Conservation (phyloP, 1,140 invertebrate species). For the Drosophila pallidifrons region DNA sequence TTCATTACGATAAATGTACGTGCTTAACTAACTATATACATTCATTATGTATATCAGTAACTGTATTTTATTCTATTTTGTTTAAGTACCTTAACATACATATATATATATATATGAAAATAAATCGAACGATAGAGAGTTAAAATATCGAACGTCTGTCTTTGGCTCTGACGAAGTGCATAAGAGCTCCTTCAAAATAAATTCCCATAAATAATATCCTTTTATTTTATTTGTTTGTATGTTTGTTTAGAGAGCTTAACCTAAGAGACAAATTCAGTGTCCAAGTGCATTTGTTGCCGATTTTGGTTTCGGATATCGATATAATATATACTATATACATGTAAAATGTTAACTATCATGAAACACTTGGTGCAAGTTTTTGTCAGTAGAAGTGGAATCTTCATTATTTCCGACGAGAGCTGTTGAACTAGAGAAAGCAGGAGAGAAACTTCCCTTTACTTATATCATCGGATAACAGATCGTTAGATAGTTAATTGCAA, state of each 20-base stretch:
- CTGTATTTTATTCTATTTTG: constrained; percentile 43
- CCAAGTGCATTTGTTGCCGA: constrained; percentile 4
- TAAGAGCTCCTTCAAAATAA: background rate
- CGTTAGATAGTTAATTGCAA: constrained; percentile 4
- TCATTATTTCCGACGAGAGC: constrained; percentile 26
- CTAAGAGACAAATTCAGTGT: constrained; percentile 48
- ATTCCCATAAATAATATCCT: constrained; percentile 23
- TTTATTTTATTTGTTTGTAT: background rate
- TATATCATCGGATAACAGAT: constrained; percentile 2
- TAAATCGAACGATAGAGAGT: background rate
- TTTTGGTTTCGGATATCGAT: constrained; percentile 8
- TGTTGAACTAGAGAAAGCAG: background rate
- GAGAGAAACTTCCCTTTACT: background rate
- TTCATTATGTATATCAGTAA: constrained; percentile 19
- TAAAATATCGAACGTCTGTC: background rate
- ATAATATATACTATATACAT: background rate
- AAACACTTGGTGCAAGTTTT: constrained; percentile 15
- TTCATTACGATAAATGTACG: constrained; percentile 15
- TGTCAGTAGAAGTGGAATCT: constrained; percentile 18
- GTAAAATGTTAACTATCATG: constrained; percentile 1
- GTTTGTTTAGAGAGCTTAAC: constrained; percentile 49
- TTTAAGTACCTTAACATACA: constrained; percentile 25
- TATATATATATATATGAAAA: constrained; percentile 2
- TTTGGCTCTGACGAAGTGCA: background rate
- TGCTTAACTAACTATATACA: constrained; percentile 22